These are phyloP conservation scores for Propithecus coquereli DNA, from an alignment of 2,113 vertebrate species.

Conservation along the genomic window DNA sequence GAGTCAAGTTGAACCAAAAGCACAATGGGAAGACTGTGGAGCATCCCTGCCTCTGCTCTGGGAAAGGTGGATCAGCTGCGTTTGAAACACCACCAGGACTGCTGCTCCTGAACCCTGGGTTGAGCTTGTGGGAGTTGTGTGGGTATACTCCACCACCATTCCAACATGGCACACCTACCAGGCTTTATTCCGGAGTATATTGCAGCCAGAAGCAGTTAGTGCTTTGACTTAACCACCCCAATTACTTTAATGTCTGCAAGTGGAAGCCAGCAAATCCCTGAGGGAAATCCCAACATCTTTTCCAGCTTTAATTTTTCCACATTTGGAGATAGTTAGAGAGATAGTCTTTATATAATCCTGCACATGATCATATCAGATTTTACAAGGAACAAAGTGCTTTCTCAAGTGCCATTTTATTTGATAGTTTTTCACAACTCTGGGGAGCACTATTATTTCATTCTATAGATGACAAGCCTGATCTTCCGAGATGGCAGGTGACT, in stretches of 20 bases:
- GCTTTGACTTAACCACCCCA: not conserved
- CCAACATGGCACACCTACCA: not conserved
- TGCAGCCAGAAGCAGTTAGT: too few relatives aligned
- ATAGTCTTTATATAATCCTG: not conserved
- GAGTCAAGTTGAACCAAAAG: not conserved
- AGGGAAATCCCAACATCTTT: not conserved
- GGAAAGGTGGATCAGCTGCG: not conserved
- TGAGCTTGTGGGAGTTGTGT: not conserved
- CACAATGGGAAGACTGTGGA: not conserved
- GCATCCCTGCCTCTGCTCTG: not conserved
- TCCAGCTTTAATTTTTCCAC: not conserved
- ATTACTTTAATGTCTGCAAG: not conserved
- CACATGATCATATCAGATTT: not conserved
- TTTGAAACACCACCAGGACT: not conserved
- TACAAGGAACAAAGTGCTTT: not conserved
- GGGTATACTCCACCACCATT: not conserved
- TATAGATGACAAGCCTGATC: not conserved
- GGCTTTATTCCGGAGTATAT: rapidly evolving
- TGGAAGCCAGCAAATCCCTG: not conserved
- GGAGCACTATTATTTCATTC: not conserved
- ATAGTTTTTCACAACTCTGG: not conserved
- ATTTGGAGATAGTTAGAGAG: not conserved
- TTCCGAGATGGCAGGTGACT: not conserved
- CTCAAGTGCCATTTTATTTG: not conserved
- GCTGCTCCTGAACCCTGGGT: not conserved